Percentiles rank a stretch among this genome's conserved stretches.
Conservation (phyloP, 2,113 vertebrate species). For the Anguilla rostrata region DNA sequence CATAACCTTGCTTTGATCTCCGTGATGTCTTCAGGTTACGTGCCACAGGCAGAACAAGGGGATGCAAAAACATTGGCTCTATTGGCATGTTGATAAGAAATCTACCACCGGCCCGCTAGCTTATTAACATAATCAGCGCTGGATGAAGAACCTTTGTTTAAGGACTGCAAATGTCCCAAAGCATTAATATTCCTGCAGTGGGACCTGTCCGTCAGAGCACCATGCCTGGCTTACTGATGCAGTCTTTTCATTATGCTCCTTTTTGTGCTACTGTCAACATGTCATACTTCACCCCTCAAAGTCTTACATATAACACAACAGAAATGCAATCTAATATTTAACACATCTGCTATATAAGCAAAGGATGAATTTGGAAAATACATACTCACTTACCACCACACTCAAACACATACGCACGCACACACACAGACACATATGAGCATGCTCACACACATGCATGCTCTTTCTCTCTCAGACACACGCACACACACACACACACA, state of each 20-base stretch:
- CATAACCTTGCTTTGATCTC: neutral
- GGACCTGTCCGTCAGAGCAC: conserved; percentile 61
- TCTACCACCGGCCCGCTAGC: neutral
- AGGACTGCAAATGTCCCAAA: conserved; percentile 39
- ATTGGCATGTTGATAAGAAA: neutral
- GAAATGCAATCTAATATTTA: too few relatives aligned
- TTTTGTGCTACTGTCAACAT: conserved; percentile 62
- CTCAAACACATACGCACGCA: neutral
- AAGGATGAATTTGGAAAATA: too few relatives aligned
- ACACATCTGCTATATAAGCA: too few relatives aligned
- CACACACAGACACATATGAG: neutral
- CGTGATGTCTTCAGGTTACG: neutral
- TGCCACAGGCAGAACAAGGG: too few relatives aligned
- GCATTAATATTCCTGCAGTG: conserved; percentile 54
- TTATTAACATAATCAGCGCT: neutral
- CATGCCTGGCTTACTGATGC: conserved; percentile 54
- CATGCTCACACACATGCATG: too few relatives aligned
- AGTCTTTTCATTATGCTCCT: conserved; percentile 61
- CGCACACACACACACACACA: neutral
- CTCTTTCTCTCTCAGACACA: too few relatives aligned
- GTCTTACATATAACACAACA: conserved; percentile 27
- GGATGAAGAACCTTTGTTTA: conserved; percentile 14
- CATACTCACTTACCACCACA: neutral
- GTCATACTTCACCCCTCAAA: conserved; percentile 45
- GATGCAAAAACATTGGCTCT: neutral